These are phyloP conservation scores for Spisula subtruncata DNA, from an alignment of 2,888 invertebrate genomes.

Conservation along the genomic window DNA sequence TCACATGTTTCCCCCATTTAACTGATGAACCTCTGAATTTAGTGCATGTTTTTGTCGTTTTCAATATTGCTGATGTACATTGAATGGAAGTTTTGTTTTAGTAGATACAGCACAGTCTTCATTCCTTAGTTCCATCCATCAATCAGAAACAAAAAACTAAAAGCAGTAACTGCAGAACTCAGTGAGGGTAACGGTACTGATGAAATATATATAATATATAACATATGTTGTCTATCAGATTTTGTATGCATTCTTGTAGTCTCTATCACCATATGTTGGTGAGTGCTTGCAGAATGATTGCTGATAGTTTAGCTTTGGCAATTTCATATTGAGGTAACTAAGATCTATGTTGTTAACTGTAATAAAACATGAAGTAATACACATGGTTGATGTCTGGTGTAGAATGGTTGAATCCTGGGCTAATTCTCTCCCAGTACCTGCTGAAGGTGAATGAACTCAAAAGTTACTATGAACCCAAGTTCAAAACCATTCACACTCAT, in stretches of 20 bases:
- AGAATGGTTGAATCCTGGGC: not conserved
- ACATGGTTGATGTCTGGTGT: not conserved
- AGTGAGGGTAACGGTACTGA: not conserved
- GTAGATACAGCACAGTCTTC: too few relatives aligned
- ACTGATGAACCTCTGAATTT: too few relatives aligned
- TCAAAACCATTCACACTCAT: not conserved
- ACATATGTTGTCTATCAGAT: not conserved
- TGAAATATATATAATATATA: not conserved
- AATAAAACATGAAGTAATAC: not conserved
- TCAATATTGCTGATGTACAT: too few relatives aligned
- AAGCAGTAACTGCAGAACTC: too few relatives aligned
- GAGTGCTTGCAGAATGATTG: not conserved
- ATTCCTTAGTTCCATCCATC: too few relatives aligned
- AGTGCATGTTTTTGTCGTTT: too few relatives aligned
- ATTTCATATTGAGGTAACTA: not conserved
- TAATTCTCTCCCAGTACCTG: not conserved
- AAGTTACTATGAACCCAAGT: not conserved
- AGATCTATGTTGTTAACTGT: not conserved
- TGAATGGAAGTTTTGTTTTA: too few relatives aligned
- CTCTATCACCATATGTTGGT: not conserved
- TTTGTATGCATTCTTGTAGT: not conserved
- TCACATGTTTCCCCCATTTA: too few relatives aligned
- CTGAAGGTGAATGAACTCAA: not conserved
- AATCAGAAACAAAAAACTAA: too few relatives aligned
- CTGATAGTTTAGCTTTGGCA: not conserved